Evolutionary conservation across 2,888 invertebrate species (phyloP), one percentile per base, ranked within the genome.

Genomic region (Polydesmus complanatus): DNA sequence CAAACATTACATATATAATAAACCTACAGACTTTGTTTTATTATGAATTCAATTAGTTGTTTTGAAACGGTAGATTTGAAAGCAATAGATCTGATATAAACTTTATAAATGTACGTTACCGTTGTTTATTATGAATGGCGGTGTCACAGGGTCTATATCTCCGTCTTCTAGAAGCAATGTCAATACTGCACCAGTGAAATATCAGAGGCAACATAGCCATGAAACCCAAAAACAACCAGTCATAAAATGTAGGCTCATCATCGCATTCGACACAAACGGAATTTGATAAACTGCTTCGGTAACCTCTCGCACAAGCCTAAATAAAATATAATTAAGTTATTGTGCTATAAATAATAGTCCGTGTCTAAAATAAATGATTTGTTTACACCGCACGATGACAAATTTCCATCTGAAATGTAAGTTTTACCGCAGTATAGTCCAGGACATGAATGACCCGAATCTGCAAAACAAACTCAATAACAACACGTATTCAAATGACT

Each of bases 221-320:
- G 70, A 96, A 97, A 1, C 91, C 89, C 23, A 96, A 81, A 72
- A 91, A 93, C 53, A 95, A 79, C 88, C 92, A 93, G 69, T 95
- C 95, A 70, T 96, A 95, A 50, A 89, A 80, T 18, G 82, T 79
- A 0, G 91, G 86, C 47, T 78, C 78, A 59, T 86, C 84, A 1
- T 80, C 78, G 70, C 95, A 96, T 1, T 81, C 81, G 21, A 79
- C 74, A 71, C 95, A 93, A 50, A 85, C 82, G 60, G 86, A 88
- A 1, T 82, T 79, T 0, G 78, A 75, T 69, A 84, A 84, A 25
- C 66, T 62, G 52, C 86, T 83, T 55, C 74, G 67, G 69, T 79
- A 91, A 0, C 95, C 94, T 66, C 90, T 76, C 0, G 88, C 87
- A 69, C 92, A 92, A 1, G 89, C 84, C 63, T 63, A 52, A 47